These are phyloP conservation scores for Spinibarbus caldwelli DNA, from an alignment of 2,797 vertebrate species.

Conservation along the genomic window DNA sequence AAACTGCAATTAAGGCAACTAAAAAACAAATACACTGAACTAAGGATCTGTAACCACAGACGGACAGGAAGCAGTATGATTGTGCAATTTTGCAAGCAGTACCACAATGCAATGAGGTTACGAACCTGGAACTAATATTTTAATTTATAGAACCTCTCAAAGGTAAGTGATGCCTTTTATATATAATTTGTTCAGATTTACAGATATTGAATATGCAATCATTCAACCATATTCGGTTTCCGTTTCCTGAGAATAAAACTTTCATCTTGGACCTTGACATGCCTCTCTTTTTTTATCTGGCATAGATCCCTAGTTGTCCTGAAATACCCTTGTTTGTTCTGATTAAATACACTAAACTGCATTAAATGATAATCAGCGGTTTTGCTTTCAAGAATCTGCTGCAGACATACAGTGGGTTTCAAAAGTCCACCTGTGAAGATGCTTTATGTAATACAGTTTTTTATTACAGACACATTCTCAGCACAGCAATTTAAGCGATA, in stretches of 20 bases:
- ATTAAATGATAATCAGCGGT: not conserved
- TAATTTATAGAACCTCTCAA: not conserved
- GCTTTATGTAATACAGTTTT: not conserved
- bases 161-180: constrained; percentile 3
- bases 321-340: constrained; percentile 18
- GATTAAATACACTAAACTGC: constrained; percentile 17
- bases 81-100: constrained; percentile 29
- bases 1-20: constrained; percentile 18
- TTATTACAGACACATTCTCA: not conserved
- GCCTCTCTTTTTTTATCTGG: not conserved
- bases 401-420: not conserved
- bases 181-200: not conserved
- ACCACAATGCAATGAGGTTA: constrained; percentile 8
- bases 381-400: constrained; percentile 8
- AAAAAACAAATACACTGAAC: constrained; percentile 40
- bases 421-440: constrained; percentile 7
- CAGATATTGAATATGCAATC: constrained; percentile 17
- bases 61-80: constrained; percentile 26
- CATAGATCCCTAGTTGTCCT: not conserved
- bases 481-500: not conserved
- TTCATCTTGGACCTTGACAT: constrained; percentile 17
- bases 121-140: constrained; percentile 20
- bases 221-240: constrained; percentile 11
- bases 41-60: constrained; percentile 32
- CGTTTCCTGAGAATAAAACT: constrained; percentile 15